These are phyloP conservation scores for Siniperca obscura DNA, from an alignment of 2,797 vertebrate genomes.

Conservation along the genomic window DNA sequence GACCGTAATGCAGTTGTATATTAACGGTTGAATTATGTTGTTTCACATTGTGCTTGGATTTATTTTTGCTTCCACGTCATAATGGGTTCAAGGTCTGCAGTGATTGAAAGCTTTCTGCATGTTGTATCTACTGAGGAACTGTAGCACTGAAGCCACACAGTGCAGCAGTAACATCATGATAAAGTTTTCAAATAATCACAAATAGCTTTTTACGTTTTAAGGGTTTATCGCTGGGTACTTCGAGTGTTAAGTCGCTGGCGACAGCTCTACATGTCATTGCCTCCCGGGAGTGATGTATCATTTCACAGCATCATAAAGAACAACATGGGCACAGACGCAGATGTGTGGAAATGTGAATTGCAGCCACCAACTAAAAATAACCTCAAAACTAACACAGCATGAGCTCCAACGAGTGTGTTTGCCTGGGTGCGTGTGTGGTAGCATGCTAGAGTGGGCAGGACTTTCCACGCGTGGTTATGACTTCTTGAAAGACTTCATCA, in stretches of 20 bases:
- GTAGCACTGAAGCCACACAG: too few species aligned
- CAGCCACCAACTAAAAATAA: conserved; percentile 66
- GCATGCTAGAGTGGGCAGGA: conserved; percentile 45
- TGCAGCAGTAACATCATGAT: background rate
- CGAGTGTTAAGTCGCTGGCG: conserved; percentile 30
- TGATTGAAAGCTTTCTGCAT: conserved; percentile 18
- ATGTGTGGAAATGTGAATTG: conserved; percentile 67
- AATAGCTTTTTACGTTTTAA: conserved; percentile 13
- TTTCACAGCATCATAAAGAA: conserved; percentile 63
- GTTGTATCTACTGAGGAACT: background rate
- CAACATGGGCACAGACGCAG: conserved; percentile 55
- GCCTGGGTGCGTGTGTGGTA: conserved; percentile 21
- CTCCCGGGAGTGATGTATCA: conserved; percentile 53
- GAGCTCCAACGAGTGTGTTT: conserved; percentile 25
- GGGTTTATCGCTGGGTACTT: background rate
- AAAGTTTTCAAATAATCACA: conserved; percentile 13
- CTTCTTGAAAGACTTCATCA: conserved; percentile 74
- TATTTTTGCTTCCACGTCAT: conserved; percentile 49
- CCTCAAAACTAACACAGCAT: conserved; percentile 51
- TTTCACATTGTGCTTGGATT: conserved; percentile 50
- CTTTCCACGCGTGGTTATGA: conserved; percentile 68
- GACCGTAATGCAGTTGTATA: conserved; percentile 45
- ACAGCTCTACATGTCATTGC: conserved; percentile 29
- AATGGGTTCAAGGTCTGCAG: conserved; percentile 56
- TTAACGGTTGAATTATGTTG: conserved; percentile 50